These are phyloP conservation scores for Drosophila littoralis DNA, from an alignment of 1,140 invertebrate genomes.

Conservation along the genomic window DNA sequence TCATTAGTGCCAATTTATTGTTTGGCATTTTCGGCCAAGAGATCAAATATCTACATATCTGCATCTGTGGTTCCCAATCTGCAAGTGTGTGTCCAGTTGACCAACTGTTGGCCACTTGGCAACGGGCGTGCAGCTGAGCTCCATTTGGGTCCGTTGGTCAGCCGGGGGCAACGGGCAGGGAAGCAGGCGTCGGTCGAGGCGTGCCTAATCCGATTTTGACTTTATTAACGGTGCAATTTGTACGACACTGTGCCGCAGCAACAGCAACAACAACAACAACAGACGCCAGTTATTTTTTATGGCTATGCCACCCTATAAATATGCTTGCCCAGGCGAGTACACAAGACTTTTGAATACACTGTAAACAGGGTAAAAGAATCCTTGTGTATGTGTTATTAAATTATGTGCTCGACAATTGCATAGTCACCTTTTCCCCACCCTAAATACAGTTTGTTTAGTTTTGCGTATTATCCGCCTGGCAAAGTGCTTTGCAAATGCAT, in stretches of 20 bases:
- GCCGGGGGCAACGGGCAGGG: not conserved
- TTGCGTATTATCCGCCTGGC: not conserved
- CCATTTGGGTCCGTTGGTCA: not conserved
- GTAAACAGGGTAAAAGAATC: not conserved
- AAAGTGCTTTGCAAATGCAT: not conserved
- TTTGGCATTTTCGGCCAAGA: conserved; percentile 51
- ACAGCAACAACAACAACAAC: conserved; percentile 32
- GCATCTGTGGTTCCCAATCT: conserved; percentile 26
- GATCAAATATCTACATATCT: conserved; percentile 54
- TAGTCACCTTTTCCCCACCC: no score
- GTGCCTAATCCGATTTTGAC: conserved; percentile 80
- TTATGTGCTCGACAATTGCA: no score
- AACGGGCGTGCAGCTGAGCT: conserved; percentile 39
- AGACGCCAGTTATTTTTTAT: conserved; percentile 52
- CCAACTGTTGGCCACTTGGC: conserved; percentile 12
- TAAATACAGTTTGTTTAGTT: not conserved
- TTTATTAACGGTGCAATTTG: conserved; percentile 82
- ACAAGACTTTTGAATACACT: not conserved
- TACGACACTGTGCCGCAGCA: conserved; percentile 53
- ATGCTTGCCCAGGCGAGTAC: not conserved
- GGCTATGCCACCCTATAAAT: not conserved
- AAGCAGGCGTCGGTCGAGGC: conserved; percentile 32
- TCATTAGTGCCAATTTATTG: conserved; percentile 79
- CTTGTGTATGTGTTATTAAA: no score
- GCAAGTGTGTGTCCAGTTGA: not conserved